phyloP scores from a whole-genome alignment of 2,797 vertebrate species.

The Distichodus sexfasciatus region DNA sequence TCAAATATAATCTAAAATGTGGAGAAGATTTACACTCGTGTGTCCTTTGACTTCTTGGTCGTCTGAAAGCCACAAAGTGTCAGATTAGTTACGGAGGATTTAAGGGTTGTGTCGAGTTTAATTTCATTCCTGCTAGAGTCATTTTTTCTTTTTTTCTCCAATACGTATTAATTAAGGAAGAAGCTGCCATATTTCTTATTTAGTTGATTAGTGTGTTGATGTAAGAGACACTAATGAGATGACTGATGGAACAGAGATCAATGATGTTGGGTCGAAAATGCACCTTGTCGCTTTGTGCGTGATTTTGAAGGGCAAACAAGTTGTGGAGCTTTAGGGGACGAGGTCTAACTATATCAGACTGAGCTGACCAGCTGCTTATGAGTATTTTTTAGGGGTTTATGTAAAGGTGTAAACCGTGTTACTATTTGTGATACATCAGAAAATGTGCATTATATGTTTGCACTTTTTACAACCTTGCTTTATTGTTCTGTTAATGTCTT shows the following conservation, averaged over 20 bases:
- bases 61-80: constrained; percentile 30
- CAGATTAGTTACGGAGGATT: constrained; percentile 39
- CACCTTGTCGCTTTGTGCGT: constrained; percentile 39
- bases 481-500: too few species aligned
- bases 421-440: too few species aligned
- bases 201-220: constrained; percentile 38
- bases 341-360: too few species aligned
- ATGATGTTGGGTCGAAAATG: constrained; percentile 37
- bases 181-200: constrained; percentile 13
- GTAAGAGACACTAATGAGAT: constrained; percentile 40
- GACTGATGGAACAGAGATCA: constrained; percentile 51
- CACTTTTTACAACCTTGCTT: too few species aligned
- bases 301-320: constrained; percentile 50
- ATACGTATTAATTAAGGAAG: constrained; percentile 17
- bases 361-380: too few species aligned
- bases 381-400: too few species aligned
- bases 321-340: constrained; percentile 4
- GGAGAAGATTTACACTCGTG: neutral
- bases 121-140: constrained; percentile 29
- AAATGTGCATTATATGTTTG: too few species aligned
- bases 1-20: neutral
- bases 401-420: too few species aligned
- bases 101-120: constrained; percentile 17
- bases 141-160: too few species aligned
- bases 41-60: constrained; percentile 6